Percentiles rank a stretch among this genome's conserved stretches.
phyloP scores from a whole-genome alignment of 92 coral and sea anemone species.

The Parazoanthus swiftii region DNA sequence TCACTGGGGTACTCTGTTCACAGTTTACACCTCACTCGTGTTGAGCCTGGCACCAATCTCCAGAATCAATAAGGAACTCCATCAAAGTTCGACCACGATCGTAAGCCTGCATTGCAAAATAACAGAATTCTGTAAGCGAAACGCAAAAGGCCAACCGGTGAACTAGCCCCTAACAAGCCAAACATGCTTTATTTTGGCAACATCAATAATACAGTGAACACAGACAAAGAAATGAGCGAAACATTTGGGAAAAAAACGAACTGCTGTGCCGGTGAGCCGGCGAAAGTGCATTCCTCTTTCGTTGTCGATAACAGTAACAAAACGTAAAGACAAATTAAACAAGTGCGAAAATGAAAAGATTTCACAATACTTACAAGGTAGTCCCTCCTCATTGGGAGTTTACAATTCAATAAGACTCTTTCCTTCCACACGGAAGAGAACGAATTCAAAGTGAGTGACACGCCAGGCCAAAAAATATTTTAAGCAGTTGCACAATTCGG shows the following conservation, averaged over 20 bases:
- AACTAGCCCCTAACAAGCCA: slow-evolving; percentile 5
- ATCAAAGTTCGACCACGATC: slow-evolving; percentile 97
- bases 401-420: slow-evolving; percentile 52
- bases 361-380: slow-evolving; percentile 70
- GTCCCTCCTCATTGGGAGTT: slow-evolving; percentile 97
- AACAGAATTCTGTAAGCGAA: slow-evolving; percentile 32
- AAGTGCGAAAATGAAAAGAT: not conserved
- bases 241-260: slow-evolving; percentile 4
- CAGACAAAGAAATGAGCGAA: not conserved
- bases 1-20: slow-evolving; percentile 61
- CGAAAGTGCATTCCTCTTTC: slow-evolving; percentile 2
- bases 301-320: not conserved
- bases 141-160: not conserved
- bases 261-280: slow-evolving; percentile 31
- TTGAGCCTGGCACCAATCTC: slow-evolving; percentile 99
- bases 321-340: not conserved
- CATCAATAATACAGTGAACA: slow-evolving; percentile 11
- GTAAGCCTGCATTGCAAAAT: slow-evolving; percentile 70
- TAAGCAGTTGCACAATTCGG: slow-evolving; percentile 96
- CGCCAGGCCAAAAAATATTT: slow-evolving; percentile 91
- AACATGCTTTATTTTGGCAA: not conserved
- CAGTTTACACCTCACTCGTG: slow-evolving; percentile 87
- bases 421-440: slow-evolving; percentile 83
- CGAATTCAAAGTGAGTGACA: slow-evolving; percentile 57
- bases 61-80: slow-evolving; percentile 99